These are phyloP conservation scores for Zaprionus tsacasi DNA, from an alignment of 1,140 invertebrate genomes.

Conservation along the genomic window DNA sequence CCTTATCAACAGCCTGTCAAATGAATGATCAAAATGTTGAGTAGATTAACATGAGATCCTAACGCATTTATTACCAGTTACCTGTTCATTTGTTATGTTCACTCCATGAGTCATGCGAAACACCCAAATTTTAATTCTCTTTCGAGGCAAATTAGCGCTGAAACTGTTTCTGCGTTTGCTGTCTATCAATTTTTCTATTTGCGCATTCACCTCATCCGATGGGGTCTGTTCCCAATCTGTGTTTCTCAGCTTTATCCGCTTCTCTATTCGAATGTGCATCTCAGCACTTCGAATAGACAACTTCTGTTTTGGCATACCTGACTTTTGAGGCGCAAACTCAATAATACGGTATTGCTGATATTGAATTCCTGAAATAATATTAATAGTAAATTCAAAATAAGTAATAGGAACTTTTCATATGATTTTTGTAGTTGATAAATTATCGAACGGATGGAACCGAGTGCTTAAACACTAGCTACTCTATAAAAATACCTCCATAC, in stretches of 20 bases:
- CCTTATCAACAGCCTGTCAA: constrained; percentile 86
- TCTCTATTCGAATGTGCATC: constrained; percentile 79
- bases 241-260: constrained; percentile 6
- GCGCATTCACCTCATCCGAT: constrained; percentile 5
- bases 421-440: background rate
- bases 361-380: constrained; percentile 87
- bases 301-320: constrained; percentile 86
- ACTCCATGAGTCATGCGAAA: constrained; percentile 65
- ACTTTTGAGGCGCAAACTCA: constrained; percentile 90
- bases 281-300: constrained; percentile 69
- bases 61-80: constrained; percentile 49
- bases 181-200: constrained; percentile 30
- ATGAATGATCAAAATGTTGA: background rate
- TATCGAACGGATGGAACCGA: too few relatives aligned
- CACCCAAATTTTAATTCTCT: constrained; percentile 74
- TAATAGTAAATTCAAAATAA: background rate
- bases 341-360: constrained; percentile 91
- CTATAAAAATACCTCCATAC: too few relatives aligned
- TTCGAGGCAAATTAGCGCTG: constrained; percentile 11
- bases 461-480: too few relatives aligned
- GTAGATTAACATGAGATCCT: background rate
- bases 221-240: constrained; percentile 26
- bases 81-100: constrained; percentile 65
- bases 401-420: background rate
- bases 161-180: constrained; percentile 37